A percentile compares a stretch with the other conserved stretches of the same genome.
Evolutionary conservation across 2,113 vertebrate genomes (phyloP).

Genomic region (Petaurus breviceps): DNA sequence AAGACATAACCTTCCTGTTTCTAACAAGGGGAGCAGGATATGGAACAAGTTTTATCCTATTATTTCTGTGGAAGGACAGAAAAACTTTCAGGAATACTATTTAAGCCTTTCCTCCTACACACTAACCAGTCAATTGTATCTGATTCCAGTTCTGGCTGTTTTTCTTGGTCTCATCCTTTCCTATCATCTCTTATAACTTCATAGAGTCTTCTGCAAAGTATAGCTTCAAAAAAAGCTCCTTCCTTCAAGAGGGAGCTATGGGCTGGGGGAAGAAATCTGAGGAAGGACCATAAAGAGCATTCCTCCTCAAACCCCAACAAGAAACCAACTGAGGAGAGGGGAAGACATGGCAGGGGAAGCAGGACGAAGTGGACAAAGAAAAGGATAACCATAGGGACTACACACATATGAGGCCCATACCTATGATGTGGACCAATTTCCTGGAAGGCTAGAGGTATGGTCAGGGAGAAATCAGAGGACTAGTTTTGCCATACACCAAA

Average conservation of each 20-base stretch:
- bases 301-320: not conserved
- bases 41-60: not conserved
- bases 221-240: not conserved
- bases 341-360: not conserved
- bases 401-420: no score
- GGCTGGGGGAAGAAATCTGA: not conserved
- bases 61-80: slow-evolving; percentile 36
- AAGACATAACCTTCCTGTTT: not conserved
- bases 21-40: not conserved
- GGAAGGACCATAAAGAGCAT: not conserved
- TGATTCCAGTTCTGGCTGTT: not conserved
- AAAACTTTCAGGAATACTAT: slow-evolving; percentile 19
- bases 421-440: not conserved
- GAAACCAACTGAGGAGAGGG: not conserved
- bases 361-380: not conserved
- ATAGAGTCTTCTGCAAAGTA: slow-evolving; percentile 5
- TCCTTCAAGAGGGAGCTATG: slow-evolving; percentile 11
- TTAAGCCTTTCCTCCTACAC: not conserved
- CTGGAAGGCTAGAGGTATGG: not conserved
- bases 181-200: not conserved
- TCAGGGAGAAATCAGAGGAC: not conserved
- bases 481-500: not conserved
- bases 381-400: not conserved
- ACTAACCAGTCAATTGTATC: not conserved
- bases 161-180: not conserved